Base-by-base conservation (phyloP, 1,140 invertebrate genomes). In the Aricia agestis region DNA sequence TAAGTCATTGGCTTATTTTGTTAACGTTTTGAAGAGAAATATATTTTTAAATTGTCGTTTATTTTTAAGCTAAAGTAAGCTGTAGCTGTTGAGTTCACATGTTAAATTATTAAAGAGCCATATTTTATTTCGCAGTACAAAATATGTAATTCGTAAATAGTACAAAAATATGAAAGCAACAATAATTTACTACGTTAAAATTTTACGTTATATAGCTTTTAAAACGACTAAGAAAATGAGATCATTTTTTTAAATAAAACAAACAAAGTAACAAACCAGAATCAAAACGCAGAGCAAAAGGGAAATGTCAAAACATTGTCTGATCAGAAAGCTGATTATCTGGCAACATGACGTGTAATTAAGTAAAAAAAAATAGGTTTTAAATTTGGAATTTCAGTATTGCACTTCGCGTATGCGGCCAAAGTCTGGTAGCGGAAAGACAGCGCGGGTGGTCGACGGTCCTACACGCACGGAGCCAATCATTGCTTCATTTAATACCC, bases 401-500 rank as follows among this genome's bases (percentile, higher is more conserved):
- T 63, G 18, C 18, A 63, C 59, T 5, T 18, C 11, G 5, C 58
- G 59, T 25, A 9, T 52, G 45, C 45, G 11, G 10, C 7, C 17
- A 19, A 41, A 59, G 31, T 36, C 52, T 32, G 72, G 61, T 72
- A 66, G 61, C 72, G 69, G 74, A 57, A 74, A 82, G 71, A 72
- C 72, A 57, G 66, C 59, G 69, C 78, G 83, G 83, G 83, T 85
- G 83, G 83, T 76, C 80, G 69, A 72, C 68, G 68, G 75, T 74
- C 77, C 74, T 79, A 80, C 80, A 80, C 76, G 78, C 76, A 80
- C 81, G 76, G 78, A 74, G 77, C 80, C 80, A 84, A 86, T 83
- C 78, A 82, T 79, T 75, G 74, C 72, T 74, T 75, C 71, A 73
- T 73, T 75, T 71, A 76, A 74, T 72, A 76, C 69, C 59, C 71